Evolutionary conservation across 2,113 vertebrate species (phyloP).

Genomic region (Gasterosteus aculeatus): DNA sequence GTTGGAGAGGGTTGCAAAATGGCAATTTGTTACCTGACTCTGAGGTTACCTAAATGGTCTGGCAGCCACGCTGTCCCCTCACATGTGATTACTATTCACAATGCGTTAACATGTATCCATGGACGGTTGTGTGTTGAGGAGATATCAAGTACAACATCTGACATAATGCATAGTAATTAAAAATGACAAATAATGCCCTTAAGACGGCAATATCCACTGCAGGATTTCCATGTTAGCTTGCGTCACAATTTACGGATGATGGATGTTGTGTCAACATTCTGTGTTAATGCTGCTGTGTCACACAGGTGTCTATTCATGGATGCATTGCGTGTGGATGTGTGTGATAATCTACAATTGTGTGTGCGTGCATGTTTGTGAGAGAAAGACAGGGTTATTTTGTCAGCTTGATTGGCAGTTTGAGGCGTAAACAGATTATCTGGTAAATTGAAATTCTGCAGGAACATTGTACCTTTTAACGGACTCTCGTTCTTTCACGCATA

Average conservation of each 20-base stretch:
- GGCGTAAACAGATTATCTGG: conserved; percentile 46
- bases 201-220: background rate
- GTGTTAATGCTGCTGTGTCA: background rate
- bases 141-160: background rate
- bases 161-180: background rate
- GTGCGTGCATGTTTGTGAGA: background rate
- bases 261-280: background rate
- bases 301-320: background rate
- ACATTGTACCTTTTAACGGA: conserved; percentile 24
- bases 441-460: conserved; percentile 41
- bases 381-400: background rate
- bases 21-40: conserved; percentile 62
- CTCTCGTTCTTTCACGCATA: background rate
- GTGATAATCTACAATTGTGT: too few species aligned
- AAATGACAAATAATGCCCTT: background rate
- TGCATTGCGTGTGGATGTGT: too few species aligned
- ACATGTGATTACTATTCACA: conserved; percentile 37
- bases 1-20: conserved; percentile 48
- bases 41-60: conserved; percentile 62
- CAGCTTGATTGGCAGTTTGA: conserved; percentile 39
- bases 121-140: background rate
- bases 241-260: conserved; percentile 6
- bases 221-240: background rate
- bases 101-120: conserved; percentile 26
- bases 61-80: conserved; percentile 45